Evolutionary conservation across 2,113 vertebrate species (phyloP), one percentile per base, ranked within the genome.

Genomic region (Gallinago undulata): DNA sequence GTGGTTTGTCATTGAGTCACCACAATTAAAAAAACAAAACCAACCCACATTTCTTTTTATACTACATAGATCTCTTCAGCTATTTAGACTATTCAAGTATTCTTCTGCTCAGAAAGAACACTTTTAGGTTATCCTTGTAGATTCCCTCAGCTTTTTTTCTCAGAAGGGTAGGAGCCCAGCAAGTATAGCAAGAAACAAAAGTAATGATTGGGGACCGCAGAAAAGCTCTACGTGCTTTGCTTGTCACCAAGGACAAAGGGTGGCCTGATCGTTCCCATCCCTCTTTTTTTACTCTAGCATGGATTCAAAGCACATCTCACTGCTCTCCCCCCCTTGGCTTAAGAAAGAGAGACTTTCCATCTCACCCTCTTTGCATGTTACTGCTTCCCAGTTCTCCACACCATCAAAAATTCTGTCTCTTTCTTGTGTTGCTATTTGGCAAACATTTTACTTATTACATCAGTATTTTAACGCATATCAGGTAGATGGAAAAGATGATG

Each of bases 291-390:
- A 39, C 9, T 13, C 3, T 1, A 22, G 25, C 28, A n/a, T 11
- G 9, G 25, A 59, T 50, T 50, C 0, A 0, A 1, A 0, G 4
- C 1, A 0, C 14, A 12, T 19, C 27, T 37, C 27, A 10, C 59
- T 21, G 5, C n/a, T 37, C 11, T 41, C 15, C 0, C 28, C 23
- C 4, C 11, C 30, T 41, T 68, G 33, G 30, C 19, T 79, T 53
- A 68, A 2, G 0, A 72, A 63, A 35, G 6, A 56, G 5, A 6
- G 5, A 43, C 21, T 17, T 24, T 30, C 24, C 55, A 37, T 33
- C 59, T 62, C 4, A 0, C 45, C 22, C 24, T 53, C 21, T 66
- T 21, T 19, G 9, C 27, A 16, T 19, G 13, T 45, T 39, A n/a
- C n/a, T 51, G 57, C 24, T 72, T 14, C 15, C 9, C 23, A 24